Conservation (phyloP, 2,113 vertebrate species). For the Pedetes capensis region DNA sequence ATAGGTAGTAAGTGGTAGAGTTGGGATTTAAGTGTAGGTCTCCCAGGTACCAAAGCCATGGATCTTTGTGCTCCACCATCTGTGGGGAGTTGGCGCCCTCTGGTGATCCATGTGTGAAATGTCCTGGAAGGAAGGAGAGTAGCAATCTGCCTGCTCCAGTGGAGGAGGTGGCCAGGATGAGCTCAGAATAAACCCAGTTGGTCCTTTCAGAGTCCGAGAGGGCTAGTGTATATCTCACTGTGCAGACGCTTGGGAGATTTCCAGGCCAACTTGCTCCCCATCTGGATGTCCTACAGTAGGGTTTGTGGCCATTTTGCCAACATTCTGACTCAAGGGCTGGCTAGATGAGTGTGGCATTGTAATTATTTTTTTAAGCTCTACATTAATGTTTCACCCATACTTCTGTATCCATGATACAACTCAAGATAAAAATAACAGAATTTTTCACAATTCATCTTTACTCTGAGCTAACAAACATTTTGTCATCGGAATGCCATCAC, state of each 20-base stretch:
- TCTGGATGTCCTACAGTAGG: background rate
- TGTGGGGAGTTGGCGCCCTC: slow-evolving; percentile 10
- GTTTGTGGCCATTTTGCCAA: background rate
- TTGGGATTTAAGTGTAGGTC: background rate
- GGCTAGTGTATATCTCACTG: background rate
- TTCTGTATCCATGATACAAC: background rate
- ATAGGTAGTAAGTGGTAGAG: background rate
- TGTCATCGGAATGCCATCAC: background rate
- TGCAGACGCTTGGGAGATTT: background rate
- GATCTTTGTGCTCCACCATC: background rate
- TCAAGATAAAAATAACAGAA: background rate
- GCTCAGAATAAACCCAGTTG: background rate
- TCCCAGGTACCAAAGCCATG: background rate
- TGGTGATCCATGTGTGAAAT: background rate
- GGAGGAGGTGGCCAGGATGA: background rate
- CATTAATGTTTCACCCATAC: background rate
- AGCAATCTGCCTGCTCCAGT: no score
- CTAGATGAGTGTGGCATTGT: background rate
- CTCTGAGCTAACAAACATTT: background rate
- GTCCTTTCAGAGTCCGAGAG: background rate
- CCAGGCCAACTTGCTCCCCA: background rate
- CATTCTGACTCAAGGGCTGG: background rate
- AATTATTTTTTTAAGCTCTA: background rate
- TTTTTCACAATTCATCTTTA: background rate
- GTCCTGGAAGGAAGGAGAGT: background rate